Conservation (phyloP, 2,797 vertebrate genomes). For the Alca torda region DNA sequence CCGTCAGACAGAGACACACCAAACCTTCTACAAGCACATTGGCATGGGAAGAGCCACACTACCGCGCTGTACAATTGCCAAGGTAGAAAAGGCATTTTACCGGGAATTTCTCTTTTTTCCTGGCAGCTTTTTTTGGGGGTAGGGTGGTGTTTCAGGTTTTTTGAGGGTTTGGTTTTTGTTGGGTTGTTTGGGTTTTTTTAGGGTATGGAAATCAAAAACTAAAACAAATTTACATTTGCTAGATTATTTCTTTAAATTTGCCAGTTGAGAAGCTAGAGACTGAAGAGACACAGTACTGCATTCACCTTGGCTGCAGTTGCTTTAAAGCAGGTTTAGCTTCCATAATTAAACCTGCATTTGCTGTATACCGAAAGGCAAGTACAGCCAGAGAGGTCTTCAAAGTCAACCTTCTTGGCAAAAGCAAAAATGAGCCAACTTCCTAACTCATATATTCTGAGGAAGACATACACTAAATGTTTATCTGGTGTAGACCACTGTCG, state of each 20-base stretch:
- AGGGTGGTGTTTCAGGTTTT: neutral
- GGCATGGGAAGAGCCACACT: neutral
- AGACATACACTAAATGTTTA: neutral
- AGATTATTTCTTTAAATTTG: neutral
- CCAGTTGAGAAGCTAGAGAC: neutral
- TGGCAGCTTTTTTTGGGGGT: neutral
- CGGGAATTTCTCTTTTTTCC: neutral
- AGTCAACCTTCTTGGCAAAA: neutral
- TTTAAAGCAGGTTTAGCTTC: neutral
- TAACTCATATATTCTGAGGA: neutral
- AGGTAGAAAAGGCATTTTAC: neutral
- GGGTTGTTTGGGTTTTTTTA: neutral
- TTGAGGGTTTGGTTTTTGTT: neutral
- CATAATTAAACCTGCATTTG: neutral
- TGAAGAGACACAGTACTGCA: neutral
- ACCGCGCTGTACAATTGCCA: neutral
- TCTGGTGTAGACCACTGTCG: neutral
- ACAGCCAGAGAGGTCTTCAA: neutral
- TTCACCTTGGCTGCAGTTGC: neutral
- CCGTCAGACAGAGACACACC: neutral
- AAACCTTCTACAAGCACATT: neutral
- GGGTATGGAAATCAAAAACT: neutral
- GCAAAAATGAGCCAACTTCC: neutral
- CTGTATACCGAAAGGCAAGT: neutral
- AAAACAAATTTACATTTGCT: neutral